These are phyloP conservation scores for Meliscaeva auricollis DNA, from an alignment of 2,888 invertebrate genomes.

Conservation along the genomic window DNA sequence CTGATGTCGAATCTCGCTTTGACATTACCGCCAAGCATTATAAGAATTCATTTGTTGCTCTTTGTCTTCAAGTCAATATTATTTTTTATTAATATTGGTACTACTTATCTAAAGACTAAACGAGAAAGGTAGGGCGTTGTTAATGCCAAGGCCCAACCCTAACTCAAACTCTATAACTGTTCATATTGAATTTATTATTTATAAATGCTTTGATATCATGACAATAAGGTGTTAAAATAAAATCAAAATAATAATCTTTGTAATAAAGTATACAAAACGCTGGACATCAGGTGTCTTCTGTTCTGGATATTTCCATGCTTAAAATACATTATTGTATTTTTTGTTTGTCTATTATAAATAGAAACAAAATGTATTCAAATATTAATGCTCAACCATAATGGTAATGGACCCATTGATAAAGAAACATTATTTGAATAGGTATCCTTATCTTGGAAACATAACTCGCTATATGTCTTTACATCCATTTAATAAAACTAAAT, in stretches of 20 bases:
- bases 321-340: neutral
- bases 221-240: slow-evolving; percentile 8
- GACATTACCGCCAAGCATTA: no score
- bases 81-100: no score
- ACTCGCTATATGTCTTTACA: no score
- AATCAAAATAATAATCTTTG: neutral
- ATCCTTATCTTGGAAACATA: no score
- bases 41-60: no score
- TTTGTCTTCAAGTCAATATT: no score
- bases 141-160: neutral
- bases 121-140: neutral
- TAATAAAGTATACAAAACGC: slow-evolving; percentile 16
- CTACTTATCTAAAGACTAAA: neutral
- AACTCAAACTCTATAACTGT: neutral
- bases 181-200: neutral
- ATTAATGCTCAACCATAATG: neutral
- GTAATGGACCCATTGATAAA: neutral
- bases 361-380: no score
- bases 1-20: no score
- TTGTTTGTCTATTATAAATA: no score
- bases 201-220: neutral
- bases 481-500: no score
- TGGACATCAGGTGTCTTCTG: neutral
- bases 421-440: neutral
- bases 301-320: neutral